phyloP scores from a whole-genome alignment of 2,797 vertebrate species.

The Eulemur mongoz region DNA sequence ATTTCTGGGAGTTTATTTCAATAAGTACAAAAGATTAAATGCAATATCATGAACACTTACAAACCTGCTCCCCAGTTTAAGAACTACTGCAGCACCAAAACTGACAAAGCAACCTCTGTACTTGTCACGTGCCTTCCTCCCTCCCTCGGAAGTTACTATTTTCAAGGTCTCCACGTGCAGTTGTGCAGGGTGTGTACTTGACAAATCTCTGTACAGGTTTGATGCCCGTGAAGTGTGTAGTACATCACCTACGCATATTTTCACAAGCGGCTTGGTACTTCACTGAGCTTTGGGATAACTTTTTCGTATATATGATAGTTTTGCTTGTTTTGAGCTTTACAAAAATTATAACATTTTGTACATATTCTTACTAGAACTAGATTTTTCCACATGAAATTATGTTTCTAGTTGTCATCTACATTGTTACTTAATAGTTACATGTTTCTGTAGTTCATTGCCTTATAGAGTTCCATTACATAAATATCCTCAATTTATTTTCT shows the following conservation, averaged over 20 bases:
- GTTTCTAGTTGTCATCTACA: neutral
- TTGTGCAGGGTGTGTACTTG: neutral
- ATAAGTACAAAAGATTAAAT: neutral
- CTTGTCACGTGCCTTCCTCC: fast-evolving
- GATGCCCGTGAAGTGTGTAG: too few relatives aligned
- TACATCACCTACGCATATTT: too few relatives aligned
- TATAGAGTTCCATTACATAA: neutral
- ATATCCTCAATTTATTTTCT: neutral
- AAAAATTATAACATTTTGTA: neutral
- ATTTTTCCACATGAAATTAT: neutral
- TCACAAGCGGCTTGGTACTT: neutral
- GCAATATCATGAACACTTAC: neutral
- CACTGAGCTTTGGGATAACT: neutral
- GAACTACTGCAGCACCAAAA: neutral
- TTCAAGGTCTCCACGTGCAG: too few relatives aligned
- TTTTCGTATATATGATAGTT: neutral
- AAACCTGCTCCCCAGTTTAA: neutral
- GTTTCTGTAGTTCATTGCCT: neutral
- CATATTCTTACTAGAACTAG: neutral
- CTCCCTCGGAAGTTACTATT: neutral
- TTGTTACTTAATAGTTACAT: neutral
- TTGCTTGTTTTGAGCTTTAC: neutral
- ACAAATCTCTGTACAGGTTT: neutral
- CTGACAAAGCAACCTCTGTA: too few relatives aligned
- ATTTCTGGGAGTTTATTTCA: neutral